Evolutionary conservation across 2,797 vertebrate genomes (phyloP).

Genomic region (Trachops cirrhosus): DNA sequence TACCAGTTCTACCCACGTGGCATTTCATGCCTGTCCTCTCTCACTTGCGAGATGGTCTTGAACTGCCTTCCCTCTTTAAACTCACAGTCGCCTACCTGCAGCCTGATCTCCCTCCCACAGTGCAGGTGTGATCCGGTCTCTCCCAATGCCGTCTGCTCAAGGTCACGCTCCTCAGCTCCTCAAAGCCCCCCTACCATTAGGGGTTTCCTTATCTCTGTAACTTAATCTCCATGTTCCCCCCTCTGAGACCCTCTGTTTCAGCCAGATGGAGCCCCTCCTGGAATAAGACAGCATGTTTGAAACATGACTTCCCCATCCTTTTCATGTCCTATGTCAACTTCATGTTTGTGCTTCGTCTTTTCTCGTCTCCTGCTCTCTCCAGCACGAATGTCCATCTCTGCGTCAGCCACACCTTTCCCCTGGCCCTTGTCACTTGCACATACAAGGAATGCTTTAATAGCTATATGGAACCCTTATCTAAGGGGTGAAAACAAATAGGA

Average conservation of each 20-base stretch:
- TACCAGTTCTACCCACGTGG: rapidly evolving
- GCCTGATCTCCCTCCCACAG: neutral
- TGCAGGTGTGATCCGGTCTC: neutral
- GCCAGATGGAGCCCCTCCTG: neutral
- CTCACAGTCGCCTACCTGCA: rapidly evolving
- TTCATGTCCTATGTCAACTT: neutral
- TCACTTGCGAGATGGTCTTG: neutral
- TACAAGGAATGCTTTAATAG: neutral
- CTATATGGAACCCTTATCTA: neutral
- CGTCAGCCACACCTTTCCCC: too few relatives aligned
- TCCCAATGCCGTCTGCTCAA: too few relatives aligned
- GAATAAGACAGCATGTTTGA: neutral
- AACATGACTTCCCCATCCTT: too few relatives aligned
- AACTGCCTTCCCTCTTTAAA: neutral
- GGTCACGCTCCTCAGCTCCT: neutral
- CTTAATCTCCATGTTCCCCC: neutral
- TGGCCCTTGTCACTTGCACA: neutral
- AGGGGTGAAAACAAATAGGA: neutral
- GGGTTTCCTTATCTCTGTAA: neutral
- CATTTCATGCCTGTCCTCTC: too few relatives aligned
- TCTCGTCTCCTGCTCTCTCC: too few relatives aligned
- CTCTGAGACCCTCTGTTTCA: neutral
- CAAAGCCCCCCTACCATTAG: neutral
- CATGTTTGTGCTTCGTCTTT: neutral
- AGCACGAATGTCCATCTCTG: too few relatives aligned